Evolutionary conservation across 2,888 invertebrate genomes (phyloP).

Genomic region (Callyntrura sp.): DNA sequence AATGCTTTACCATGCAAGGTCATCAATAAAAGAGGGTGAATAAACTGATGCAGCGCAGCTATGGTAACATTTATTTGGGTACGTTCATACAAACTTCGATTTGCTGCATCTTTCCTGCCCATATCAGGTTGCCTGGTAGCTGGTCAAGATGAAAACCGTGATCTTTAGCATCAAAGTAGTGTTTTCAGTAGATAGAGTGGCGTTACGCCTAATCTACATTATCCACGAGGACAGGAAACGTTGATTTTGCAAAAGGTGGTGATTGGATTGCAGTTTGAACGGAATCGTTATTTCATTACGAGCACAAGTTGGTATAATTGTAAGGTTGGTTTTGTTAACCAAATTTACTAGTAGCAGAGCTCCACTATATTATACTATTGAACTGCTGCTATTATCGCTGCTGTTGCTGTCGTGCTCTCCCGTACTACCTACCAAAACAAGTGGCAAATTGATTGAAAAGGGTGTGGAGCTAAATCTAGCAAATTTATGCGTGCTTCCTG

Average conservation of each 20-base stretch:
- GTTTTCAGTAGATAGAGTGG: not conserved
- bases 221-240: too few species aligned
- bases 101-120: slow-evolving; percentile 14
- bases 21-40: slow-evolving; percentile 31
- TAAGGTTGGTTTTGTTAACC: not conserved
- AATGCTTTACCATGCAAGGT: slow-evolving; percentile 19
- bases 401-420: not conserved
- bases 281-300: too few species aligned
- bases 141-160: too few species aligned
- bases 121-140: too few species aligned
- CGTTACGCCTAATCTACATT: not conserved
- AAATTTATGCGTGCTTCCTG: slow-evolving; percentile 66
- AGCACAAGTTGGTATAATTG: not conserved
- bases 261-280: too few species aligned
- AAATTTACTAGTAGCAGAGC: not conserved
- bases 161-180: too few species aligned
- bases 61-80: not conserved
- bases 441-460: slow-evolving; percentile 39
- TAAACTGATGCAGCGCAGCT: not conserved
- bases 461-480: slow-evolving; percentile 49
- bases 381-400: not conserved
- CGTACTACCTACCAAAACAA: not conserved
- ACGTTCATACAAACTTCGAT: not conserved
- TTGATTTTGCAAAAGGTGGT: too few species aligned
- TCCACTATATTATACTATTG: not conserved